phyloP scores from a whole-genome alignment of 92 coral and sea anemone genomes.

The Micromussa lordhowensis region DNA sequence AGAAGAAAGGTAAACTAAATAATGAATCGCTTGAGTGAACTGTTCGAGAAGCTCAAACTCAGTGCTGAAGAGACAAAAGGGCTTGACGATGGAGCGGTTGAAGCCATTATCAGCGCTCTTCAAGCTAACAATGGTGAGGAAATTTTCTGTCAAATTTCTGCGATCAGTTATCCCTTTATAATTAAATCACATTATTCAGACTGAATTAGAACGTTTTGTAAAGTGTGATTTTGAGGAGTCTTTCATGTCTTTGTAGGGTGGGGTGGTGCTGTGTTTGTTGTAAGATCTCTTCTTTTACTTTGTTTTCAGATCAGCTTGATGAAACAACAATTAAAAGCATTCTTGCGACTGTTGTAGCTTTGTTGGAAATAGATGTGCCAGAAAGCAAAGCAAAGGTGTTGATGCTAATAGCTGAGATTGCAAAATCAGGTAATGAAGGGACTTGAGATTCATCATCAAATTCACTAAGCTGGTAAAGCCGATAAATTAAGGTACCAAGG shows the following conservation, averaged over 20 bases:
- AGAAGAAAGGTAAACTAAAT: not conserved
- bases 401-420: constrained; percentile 72
- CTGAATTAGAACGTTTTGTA: not conserved
- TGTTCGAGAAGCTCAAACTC: constrained; percentile 32
- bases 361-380: constrained; percentile 7
- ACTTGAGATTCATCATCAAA: not conserved
- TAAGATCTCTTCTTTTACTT: not conserved
- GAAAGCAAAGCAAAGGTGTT: constrained; percentile 65
- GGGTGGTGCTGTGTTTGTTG: not conserved
- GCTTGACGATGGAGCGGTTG: constrained; percentile 19
- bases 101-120: constrained; percentile 15
- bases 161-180: not conserved
- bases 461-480: no score
- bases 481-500: no score
- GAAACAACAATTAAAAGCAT: constrained; percentile 58
- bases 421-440: constrained; percentile 69
- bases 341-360: constrained; percentile 35
- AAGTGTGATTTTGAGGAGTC: not conserved
- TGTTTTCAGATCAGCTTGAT: constrained; percentile 51
- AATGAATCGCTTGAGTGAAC: constrained; percentile 26
- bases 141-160: not conserved
- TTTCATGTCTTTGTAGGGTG: not conserved
- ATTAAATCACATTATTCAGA: not conserved
- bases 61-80: constrained; percentile 10
- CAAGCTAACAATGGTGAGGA: constrained; percentile 18